phyloP scores from a whole-genome alignment of 2,797 vertebrate genomes.

The Delichon dasypus region DNA sequence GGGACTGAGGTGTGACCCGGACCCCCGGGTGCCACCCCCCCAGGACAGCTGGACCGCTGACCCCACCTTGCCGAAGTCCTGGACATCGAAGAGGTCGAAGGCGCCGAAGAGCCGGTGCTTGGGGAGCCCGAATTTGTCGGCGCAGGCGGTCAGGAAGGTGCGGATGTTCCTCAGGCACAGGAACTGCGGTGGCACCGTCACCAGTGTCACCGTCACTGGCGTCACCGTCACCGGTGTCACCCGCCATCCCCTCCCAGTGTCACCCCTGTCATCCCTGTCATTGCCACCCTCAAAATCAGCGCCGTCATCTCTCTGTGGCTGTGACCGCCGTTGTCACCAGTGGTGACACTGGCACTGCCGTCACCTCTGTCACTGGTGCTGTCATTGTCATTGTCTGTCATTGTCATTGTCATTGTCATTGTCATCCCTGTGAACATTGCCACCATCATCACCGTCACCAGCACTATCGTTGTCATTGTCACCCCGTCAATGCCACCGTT shows the following conservation, averaged over 20 bases:
- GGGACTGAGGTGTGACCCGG: rapidly evolving
- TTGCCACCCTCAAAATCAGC: not conserved
- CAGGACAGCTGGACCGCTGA: not conserved
- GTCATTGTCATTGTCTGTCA: not conserved
- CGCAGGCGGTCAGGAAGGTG: conserved; percentile 15
- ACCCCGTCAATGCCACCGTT: rapidly evolving
- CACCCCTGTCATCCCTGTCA: too few species aligned
- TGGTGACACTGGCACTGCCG: not conserved
- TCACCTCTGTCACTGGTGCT: rapidly evolving
- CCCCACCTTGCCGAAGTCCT: conserved; percentile 34
- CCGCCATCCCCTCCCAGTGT: too few species aligned
- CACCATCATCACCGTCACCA: rapidly evolving
- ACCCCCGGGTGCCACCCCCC: rapidly evolving
- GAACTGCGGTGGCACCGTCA: not conserved
- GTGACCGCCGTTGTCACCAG: not conserved
- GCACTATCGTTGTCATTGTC: not conserved
- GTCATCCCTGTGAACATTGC: too few species aligned
- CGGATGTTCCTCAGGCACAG: conserved; percentile 57
- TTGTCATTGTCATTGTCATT: not conserved
- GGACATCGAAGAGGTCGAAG: conserved; percentile 38
- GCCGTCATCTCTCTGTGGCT: rapidly evolving
- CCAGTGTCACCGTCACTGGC: not conserved
- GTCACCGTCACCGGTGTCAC: too few species aligned
- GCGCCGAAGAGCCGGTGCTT: conserved; percentile 35
- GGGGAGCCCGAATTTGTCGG: not conserved